A percentile compares a stretch with the other conserved stretches of the same genome.
phyloP scores from a whole-genome alignment of 2,113 vertebrate genomes.

The Coptodon bakossiorum region DNA sequence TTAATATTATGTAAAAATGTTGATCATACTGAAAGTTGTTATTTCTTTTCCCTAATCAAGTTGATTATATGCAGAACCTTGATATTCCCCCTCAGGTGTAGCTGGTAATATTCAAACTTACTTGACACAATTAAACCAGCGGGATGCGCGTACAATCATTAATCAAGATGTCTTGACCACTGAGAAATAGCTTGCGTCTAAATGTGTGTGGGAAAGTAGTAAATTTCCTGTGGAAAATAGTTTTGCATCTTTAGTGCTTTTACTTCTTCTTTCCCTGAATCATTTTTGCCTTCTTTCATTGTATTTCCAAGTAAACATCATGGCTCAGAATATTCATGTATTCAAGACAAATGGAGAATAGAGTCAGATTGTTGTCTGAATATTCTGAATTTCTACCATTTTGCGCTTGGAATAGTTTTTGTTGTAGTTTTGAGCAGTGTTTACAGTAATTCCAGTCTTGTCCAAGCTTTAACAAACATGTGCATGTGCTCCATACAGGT shows the following conservation, averaged over 20 bases:
- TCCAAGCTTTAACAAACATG: not conserved
- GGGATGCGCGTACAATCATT: conserved; percentile 1
- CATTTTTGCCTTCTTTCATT: not conserved
- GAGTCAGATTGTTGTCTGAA: conserved; percentile 12
- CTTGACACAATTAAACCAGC: conserved; percentile 18
- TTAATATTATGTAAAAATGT: conserved; percentile 20
- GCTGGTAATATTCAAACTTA: not conserved
- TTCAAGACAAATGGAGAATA: conserved; percentile 1
- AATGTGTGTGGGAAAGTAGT: not conserved
- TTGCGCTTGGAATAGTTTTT: not conserved
- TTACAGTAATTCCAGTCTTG: not conserved
- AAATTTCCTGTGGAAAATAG: not conserved
- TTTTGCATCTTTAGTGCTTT: not conserved
- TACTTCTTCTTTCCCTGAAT: not conserved
- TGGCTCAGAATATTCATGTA: conserved; percentile 2
- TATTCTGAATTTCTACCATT: conserved; percentile 15
- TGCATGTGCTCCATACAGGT: not conserved
- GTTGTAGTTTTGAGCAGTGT: not conserved
- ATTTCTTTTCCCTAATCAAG: conserved; percentile 15
- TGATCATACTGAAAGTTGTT: conserved; percentile 8
- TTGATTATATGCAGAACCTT: conserved; percentile 7
- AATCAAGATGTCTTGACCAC: conserved; percentile 29
- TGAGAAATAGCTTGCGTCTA: not conserved
- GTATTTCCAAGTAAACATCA: not conserved
- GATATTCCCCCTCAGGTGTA: not conserved